Evolutionary conservation across 2,888 invertebrate genomes (phyloP).

Genomic region (Caenorhabditis sp.): DNA sequence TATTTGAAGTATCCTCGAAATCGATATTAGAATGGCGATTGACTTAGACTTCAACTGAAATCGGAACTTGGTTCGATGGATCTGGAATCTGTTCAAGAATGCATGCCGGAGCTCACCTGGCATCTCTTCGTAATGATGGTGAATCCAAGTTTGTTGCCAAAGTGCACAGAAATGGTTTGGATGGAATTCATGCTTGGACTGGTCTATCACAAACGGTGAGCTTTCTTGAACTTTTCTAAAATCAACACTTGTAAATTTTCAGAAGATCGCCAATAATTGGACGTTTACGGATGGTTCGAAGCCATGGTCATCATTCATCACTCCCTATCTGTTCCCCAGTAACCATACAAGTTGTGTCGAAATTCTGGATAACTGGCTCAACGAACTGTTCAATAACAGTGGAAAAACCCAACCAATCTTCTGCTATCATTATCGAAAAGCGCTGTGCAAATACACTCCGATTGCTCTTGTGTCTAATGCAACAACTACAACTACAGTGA

Average conservation of each 20-base stretch:
- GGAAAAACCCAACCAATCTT: conserved; percentile 50
- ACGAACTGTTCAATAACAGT: conserved; percentile 30
- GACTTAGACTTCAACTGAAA: conserved; percentile 34
- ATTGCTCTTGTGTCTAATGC: background rate
- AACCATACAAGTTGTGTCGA: conserved; percentile 53
- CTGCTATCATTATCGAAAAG: conserved; percentile 29
- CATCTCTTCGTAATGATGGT: conserved; percentile 28
- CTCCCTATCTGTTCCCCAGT: conserved; percentile 20
- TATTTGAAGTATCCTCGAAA: background rate
- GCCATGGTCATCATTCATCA: conserved; percentile 41
- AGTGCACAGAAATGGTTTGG: conserved; percentile 23
- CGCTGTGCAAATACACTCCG: conserved; percentile 48
- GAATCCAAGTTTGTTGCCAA: conserved; percentile 36
- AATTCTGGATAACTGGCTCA: conserved; percentile 46
- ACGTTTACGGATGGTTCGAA: conserved; percentile 49
- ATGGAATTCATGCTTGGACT: conserved; percentile 55
- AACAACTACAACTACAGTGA: conserved; percentile 4
- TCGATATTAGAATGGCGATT: background rate
- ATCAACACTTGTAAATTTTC: background rate
- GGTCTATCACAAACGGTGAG: conserved; percentile 45
- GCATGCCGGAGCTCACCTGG: conserved; percentile 36
- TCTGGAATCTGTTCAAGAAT: conserved; percentile 34
- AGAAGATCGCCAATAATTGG: conserved; percentile 48
- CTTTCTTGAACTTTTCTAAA: background rate
- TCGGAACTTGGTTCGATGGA: conserved; percentile 51